Evolutionary conservation across 2,113 vertebrate genomes (phyloP).

Genomic region (Protobothrops mucrosquamatus): DNA sequence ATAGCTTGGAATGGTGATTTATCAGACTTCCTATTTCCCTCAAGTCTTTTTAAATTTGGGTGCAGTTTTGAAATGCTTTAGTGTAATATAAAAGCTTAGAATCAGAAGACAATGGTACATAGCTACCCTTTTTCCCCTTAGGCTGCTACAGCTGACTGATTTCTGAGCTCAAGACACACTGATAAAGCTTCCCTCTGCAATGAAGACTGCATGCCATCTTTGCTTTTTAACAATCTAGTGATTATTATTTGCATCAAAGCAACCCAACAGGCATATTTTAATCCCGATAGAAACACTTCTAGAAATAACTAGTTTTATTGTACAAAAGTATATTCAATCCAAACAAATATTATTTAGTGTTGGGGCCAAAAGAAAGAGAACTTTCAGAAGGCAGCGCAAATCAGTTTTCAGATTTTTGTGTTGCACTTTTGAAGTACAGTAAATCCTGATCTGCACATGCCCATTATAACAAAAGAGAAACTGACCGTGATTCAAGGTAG

Average conservation of each 20-base stretch:
- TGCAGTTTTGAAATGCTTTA: neutral
- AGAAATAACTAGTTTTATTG: neutral
- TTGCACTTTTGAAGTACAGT: neutral
- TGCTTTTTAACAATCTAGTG: neutral
- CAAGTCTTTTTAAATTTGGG: constrained; percentile 5
- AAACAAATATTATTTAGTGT: neutral
- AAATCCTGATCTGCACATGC: neutral
- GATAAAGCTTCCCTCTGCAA: neutral
- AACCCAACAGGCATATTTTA: neutral
- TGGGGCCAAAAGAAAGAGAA: neutral
- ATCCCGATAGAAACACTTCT: neutral
- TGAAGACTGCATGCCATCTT: neutral
- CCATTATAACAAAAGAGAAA: neutral
- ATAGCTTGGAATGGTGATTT: constrained; percentile 58
- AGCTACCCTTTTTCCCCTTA: neutral
- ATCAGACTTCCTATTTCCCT: constrained; percentile 42
- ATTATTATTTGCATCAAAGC: neutral
- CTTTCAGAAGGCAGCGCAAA: neutral
- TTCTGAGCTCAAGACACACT: neutral
- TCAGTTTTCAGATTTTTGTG: neutral
- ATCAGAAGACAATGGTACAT: neutral
- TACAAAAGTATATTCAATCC: neutral
- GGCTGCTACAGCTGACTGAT: neutral
- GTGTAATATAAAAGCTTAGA: neutral
- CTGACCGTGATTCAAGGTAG: neutral